These are phyloP conservation scores for Conger conger DNA, from an alignment of 2,113 vertebrate species.

Conservation along the genomic window DNA sequence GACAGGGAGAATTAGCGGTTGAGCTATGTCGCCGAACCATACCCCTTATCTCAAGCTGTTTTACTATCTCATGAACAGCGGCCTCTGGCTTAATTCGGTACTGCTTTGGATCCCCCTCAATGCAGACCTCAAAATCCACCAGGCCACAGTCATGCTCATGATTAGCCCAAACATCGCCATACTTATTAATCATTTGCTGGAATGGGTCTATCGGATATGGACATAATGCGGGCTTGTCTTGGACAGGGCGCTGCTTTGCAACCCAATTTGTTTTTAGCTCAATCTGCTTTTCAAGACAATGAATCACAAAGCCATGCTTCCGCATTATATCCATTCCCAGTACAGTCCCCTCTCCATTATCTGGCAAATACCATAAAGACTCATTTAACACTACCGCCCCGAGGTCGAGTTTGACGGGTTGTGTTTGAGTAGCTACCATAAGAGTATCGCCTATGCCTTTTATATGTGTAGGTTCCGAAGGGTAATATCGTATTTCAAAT, in stretches of 20 bases:
- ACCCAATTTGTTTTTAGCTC: not conserved
- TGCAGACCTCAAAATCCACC: not conserved
- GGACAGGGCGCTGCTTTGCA: not conserved
- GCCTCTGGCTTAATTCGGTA: no score
- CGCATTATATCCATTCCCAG: constrained; percentile 9
- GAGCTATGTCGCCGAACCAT: not conserved
- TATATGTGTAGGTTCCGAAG: no score
- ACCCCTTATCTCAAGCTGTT: not conserved
- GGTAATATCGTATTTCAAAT: no score
- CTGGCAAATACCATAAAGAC: not conserved
- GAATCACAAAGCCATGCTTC: not conserved
- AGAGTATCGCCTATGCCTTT: no score
- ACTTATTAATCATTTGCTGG: not conserved
- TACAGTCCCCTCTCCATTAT: not conserved
- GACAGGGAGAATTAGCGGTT: no score
- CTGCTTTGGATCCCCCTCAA: no score
- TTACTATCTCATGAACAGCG: not conserved
- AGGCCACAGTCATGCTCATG: constrained; percentile 22
- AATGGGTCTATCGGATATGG: not conserved
- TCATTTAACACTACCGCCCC: not conserved
- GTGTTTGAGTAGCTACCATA: not conserved
- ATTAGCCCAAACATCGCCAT: constrained; percentile 2
- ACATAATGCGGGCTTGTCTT: not conserved
- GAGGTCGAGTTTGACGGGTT: not conserved
- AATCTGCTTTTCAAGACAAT: not conserved